Evolutionary conservation across 2,797 vertebrate species (phyloP).

Genomic region (Neopelma chrysocephalum): DNA sequence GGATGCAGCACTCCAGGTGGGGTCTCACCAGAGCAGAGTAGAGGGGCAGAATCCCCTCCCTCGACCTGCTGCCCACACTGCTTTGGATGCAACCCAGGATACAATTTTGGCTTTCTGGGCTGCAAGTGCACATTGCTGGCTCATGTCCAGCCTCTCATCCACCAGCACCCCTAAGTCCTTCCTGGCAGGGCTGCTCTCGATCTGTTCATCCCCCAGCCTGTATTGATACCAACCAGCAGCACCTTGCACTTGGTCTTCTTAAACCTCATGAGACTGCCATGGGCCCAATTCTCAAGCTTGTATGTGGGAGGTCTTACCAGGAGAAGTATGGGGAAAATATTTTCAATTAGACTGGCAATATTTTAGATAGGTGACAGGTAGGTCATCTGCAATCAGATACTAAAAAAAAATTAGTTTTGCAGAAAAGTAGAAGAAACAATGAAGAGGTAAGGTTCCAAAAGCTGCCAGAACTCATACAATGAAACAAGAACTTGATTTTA

Average conservation of each 20-base stretch:
- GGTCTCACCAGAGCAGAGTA: neutral
- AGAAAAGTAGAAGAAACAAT: neutral
- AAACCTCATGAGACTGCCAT: neutral
- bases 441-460: neutral
- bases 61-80: rapidly evolving
- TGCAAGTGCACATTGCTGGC: rapidly evolving
- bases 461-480: neutral
- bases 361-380: neutral
- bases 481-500: neutral
- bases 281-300: neutral
- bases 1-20: neutral
- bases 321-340: neutral
- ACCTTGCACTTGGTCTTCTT: neutral
- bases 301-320: neutral
- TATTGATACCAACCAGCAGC: neutral
- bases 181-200: neutral
- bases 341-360: neutral
- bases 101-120: rapidly evolving
- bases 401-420: neutral
- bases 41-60: neutral
- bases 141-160: neutral
- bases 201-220: neutral
- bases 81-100: neutral
- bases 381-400: neutral
- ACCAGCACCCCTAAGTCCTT: neutral